A percentile compares a stretch with the other conserved stretches of the same genome.
Conservation (phyloP, 2,888 invertebrate species). For the Argyresthia goedartella region DNA sequence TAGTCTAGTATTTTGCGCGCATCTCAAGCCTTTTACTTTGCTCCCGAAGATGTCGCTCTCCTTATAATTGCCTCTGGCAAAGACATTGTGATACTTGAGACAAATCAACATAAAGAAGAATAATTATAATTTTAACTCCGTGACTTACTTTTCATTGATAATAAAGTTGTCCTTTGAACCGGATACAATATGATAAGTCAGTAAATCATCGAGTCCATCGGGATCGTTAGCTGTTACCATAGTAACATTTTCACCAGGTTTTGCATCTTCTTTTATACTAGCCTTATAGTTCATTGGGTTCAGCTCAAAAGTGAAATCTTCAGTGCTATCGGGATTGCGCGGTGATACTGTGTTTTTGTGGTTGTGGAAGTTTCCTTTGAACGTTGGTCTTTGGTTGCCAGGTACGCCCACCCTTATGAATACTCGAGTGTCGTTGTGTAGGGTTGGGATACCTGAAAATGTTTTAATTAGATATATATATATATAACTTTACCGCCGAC, state of each 20-base stretch:
- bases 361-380: conserved; percentile 78
- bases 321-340: conserved; percentile 34
- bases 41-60: no score
- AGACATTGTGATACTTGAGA: neutral
- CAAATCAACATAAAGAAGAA: neutral
- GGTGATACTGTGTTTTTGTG: conserved; percentile 53
- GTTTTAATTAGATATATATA: no score
- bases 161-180: conserved; percentile 84
- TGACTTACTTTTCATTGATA: conserved; percentile 76
- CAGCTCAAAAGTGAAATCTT: conserved; percentile 62
- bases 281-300: conserved; percentile 81
- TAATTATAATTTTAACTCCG: no score
- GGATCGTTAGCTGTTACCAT: conserved; percentile 82
- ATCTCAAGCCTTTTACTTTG: no score
- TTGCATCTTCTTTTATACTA: conserved; percentile 78
- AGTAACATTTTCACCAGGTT: conserved; percentile 77
- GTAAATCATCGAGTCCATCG: conserved; percentile 78
- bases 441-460: conserved; percentile 69
- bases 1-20: no score
- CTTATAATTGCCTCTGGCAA: neutral
- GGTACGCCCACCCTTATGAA: conserved; percentile 83
- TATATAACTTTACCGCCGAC: no score
- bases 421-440: conserved; percentile 76
- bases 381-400: conserved; percentile 85
- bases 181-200: conserved; percentile 78